Base-by-base conservation (phyloP, 2,113 vertebrate species). In the Odontophorus gujanensis region DNA sequence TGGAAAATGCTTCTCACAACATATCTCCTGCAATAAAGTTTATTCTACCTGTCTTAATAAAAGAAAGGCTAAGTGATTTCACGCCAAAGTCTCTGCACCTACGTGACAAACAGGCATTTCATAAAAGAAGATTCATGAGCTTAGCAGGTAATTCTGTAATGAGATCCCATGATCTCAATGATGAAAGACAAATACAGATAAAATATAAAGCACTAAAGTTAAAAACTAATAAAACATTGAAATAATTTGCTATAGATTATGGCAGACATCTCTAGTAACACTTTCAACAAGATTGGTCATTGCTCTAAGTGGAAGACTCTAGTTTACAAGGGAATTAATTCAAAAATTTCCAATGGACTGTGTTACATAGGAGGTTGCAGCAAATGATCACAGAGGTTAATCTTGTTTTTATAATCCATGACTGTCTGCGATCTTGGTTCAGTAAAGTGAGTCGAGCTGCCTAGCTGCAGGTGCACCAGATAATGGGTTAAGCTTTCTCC, bases 211-310 rank as follows among this genome's bases (percentile, higher is more conserved):
- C 43, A 87, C 62, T 89, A 69, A 85, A 62, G 24, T 36, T 61
- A 81, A 58, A 89, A 43, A 82, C 47, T 87, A 96, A 92, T 91
- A 82, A 81, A 95, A 87, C 69, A 87, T 72, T 91, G 65, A 87
- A 89, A 89, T 85, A 79, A 92, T 87, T 85, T 94, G 32, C 78
- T 74, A 30, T 71, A 76, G 81, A 89, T 93, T 96, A 57, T 73
- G 53, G 48, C 32, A 91, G 87, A 55, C n/a, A 65, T 81, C 84
- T 82, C 84, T 87, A n/a, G 81, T 89, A 89, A 85, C n/a, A 40
- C 58, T 91, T 93, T 92, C 84, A 93, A 90, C 21, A 84, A 68
- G 81, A 89, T 65, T 84, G 57, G 74, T 57, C 81, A 36, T 89
- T 94, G 89, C 85, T 85, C 75, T 92, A 94, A 92, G 76, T 53